Base-by-base conservation (phyloP, 2,797 vertebrate genomes). In the Sciurus carolinensis region DNA sequence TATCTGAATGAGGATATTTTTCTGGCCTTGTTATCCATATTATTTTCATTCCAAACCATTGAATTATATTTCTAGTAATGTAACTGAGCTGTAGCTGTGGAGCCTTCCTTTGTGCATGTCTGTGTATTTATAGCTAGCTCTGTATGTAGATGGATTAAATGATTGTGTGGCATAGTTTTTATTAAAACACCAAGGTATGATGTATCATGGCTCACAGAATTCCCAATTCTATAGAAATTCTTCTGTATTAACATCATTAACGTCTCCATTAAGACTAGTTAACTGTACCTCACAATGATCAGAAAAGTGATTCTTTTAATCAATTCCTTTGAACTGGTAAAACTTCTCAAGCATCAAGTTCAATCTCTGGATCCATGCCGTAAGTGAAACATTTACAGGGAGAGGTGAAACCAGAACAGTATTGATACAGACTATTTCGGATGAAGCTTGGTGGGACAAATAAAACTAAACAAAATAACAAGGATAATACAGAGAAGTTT, bases 1-100 rank as follows among this genome's bases (percentile, higher is more conserved):
- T 83, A 87, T 83, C 39, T 62, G 44, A 75, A 6, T 59, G 24
- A 95, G 44, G 81, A 18, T 57, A 77, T 91, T 95, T 97, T 92
- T 95, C 50, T 92, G 33, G 13, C 30, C 59, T 80, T 90, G 17
- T 52, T 79, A 87, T 86, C 91, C 28, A 64, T 88, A 67, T 92
- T 81, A 82, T 85, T 95, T 57, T 72, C 69, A 81, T 73, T 90
- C 30, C 90, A 75, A 90, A 10, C 39, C 84, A n/a, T 67, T 17
- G 42, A 90, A 72, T 88, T n/a, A 28, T 71, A 54, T 80, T 90
- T 7, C 5, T 1, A 33, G 17, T 57, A 90, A 57, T 87, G 3
- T 54, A 76, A 54, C 82, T 72, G 13, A 30, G 22, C 26, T 91
- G 3, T 64, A 44, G 7, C 3, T 87, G 1, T 75, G 24, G 44